Percentiles rank a stretch among this genome's conserved stretches.
These are phyloP conservation scores for Nanorana parkeri DNA, from an alignment of 2,113 vertebrate species.

Conservation along the genomic window DNA sequence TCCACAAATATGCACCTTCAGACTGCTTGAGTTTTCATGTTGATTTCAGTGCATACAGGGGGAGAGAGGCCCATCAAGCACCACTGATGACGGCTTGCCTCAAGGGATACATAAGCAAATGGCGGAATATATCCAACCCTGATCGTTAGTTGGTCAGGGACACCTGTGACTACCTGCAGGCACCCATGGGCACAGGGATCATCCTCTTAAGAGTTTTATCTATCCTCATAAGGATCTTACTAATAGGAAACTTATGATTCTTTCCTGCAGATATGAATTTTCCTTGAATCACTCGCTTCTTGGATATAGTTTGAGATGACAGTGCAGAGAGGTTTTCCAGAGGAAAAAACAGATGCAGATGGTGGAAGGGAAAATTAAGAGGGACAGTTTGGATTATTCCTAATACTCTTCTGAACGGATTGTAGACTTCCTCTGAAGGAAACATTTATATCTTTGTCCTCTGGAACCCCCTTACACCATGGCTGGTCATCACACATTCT, in stretches of 20 bases:
- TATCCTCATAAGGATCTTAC: background rate
- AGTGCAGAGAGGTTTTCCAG: slow-evolving; percentile 39
- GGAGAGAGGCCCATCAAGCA: no score
- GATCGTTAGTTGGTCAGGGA: no score
- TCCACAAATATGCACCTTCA: no score
- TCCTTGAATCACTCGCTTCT: slow-evolving; percentile 51
- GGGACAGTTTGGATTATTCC: slow-evolving; percentile 49
- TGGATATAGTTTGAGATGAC: slow-evolving; percentile 43
- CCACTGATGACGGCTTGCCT: no score
- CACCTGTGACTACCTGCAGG: no score
- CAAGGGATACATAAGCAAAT: no score
- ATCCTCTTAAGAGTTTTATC: background rate
- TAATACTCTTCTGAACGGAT: slow-evolving; percentile 35
- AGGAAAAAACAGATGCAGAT: slow-evolving; percentile 52
- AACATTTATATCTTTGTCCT: slow-evolving; percentile 18
- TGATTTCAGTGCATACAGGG: no score
- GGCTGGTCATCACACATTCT: slow-evolving; percentile 37
- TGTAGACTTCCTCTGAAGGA: slow-evolving; percentile 26
- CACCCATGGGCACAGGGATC: no score
- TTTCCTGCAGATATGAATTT: slow-evolving; percentile 18
- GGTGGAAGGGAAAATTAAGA: slow-evolving; percentile 48
- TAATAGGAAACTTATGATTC: slow-evolving; percentile 18
- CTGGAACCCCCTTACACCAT: slow-evolving; percentile 10
- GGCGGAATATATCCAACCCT: no score
- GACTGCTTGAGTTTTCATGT: no score